Evolutionary conservation across 2,888 invertebrate species (phyloP), one percentile per base, ranked within the genome.

Genomic region (Leuctra nigra): DNA sequence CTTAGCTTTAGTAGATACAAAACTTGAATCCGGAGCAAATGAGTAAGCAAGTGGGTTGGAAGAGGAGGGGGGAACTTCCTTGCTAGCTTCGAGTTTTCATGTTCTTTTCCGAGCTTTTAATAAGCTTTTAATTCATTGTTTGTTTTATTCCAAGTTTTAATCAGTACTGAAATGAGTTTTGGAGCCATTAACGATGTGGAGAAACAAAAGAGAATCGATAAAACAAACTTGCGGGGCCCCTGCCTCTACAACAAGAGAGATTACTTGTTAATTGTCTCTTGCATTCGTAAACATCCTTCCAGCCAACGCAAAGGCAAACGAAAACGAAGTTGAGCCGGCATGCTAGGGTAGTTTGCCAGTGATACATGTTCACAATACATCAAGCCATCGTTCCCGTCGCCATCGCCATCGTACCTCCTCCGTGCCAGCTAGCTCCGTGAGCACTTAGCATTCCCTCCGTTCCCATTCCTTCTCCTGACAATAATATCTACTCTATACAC

Each of bases 111-210:
- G 59, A 60, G 61, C 61, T 62, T 62, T 61, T 62, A 62, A 62
- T 62, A 62, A 62, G 62, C 62, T 61, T 62, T 62, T 62, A 62
- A 62, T 62, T 62, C 62, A 59, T 62, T 62, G 62, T 62, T 62
- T 62, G 62, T 62, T 62, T 62, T 62, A 61, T 60, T 62, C 61
- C 60, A 62, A 62, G 62, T 62, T 62, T 62, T 62, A 62, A 62
- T 62, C 62, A 62, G 62, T 62, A 62, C 60, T 59, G 62, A 60
- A 62, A 62, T 62, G 62, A 62, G 62, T 62, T 62, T 62, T 59
- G 61, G 61, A 60, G 60, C 61, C 61, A 62, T 62, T 62, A 62
- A 62, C 61, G 61, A 62, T 62, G 61, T 62, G 60, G 61, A 62
- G 61, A 62, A 62, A 62, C 61, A 62, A 62, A 55, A 62, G 60